phyloP scores from a whole-genome alignment of 30 jellyfish, hydroid and myxozoan genomes.

The Hydra vulgaris region DNA sequence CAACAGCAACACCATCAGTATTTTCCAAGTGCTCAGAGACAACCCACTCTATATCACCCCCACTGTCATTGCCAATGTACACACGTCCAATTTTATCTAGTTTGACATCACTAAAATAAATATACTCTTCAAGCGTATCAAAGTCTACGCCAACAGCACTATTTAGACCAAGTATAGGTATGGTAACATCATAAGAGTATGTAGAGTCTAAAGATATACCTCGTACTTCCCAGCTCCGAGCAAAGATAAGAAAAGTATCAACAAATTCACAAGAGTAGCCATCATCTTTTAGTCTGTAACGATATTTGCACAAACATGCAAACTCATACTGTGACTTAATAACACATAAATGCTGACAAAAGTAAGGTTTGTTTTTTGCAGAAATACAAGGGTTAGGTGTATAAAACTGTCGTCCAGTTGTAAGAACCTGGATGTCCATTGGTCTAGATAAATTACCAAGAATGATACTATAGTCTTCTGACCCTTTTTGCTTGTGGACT shows the following conservation, averaged over 20 bases:
- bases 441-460: slow-evolving; percentile 68
- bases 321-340: slow-evolving; percentile 29
- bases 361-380: slow-evolving; percentile 7
- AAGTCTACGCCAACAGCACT: slow-evolving; percentile 88
- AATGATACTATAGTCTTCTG: slow-evolving; percentile 9
- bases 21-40: slow-evolving; percentile 37
- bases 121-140: slow-evolving; percentile 48
- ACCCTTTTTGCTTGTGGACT: slow-evolving; percentile 24
- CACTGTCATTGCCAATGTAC: slow-evolving; percentile 30
- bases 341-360: slow-evolving; percentile 83
- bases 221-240: slow-evolving; percentile 87
- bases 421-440: slow-evolving; percentile 78
- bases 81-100: slow-evolving; percentile 73
- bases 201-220: slow-evolving; percentile 53
- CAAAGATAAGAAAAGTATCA: slow-evolving; percentile 46
- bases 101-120: slow-evolving; percentile 62
- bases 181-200: slow-evolving; percentile 42
- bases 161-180: slow-evolving; percentile 73
- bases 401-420: slow-evolving; percentile 55
- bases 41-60: slow-evolving; percentile 33
- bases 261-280: slow-evolving; percentile 38
- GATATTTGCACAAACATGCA: slow-evolving; percentile 60
- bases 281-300: slow-evolving; percentile 30
- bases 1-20: slow-evolving; percentile 93
- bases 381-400: slow-evolving; percentile 50